Base-by-base conservation (phyloP, 2,113 vertebrate species). In the Siniperca chuatsi region DNA sequence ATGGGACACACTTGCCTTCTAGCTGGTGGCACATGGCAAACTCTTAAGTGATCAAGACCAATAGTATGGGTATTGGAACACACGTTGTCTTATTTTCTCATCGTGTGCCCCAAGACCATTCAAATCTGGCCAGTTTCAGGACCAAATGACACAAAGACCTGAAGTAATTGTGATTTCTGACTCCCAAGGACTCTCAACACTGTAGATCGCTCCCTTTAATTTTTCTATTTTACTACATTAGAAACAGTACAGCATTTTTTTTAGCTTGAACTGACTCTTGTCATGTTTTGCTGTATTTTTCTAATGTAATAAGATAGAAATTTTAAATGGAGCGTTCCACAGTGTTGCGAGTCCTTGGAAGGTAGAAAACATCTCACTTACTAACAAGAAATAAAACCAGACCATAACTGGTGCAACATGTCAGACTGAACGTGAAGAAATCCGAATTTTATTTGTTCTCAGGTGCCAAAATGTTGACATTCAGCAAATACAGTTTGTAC, bases 401-500 rank as follows among this genome's bases (percentile, higher is more conserved):
- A 70, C 15, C 13, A 25, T 20, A 4, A n/a, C 8, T 57, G 57
- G 23, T 78, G 40, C 6, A 60, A 23, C 20, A 29, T 66, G 7
- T 74, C 46, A 9, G 3, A 42, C 25, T 42, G 62, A 70, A 70
- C 44, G 6, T 75, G 4, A 67, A 21, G 8, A 73, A 40, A 33
- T 44, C 11, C 0, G 0, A 25, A 15, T 33, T 23, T 0, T 6
- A 21, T 35, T 66, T 16, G 6, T 72, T 33, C 15, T 67, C 7
- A 33, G 9, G 3, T 50, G 23, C 16, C 20, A 65, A 37, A 15
- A 57, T 61, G 18, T 25, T 46, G 35, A 23, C 18, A 35, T 66
- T 68, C 48, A 67, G 42, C 11, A 54, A 64, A 52, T 46, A 7
- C 25, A 61, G 37, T 78, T 60, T 82, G n/a, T 54, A 23, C 54